Conservation (phyloP, 1,140 invertebrate genomes). For the Eueides isabella region DNA sequence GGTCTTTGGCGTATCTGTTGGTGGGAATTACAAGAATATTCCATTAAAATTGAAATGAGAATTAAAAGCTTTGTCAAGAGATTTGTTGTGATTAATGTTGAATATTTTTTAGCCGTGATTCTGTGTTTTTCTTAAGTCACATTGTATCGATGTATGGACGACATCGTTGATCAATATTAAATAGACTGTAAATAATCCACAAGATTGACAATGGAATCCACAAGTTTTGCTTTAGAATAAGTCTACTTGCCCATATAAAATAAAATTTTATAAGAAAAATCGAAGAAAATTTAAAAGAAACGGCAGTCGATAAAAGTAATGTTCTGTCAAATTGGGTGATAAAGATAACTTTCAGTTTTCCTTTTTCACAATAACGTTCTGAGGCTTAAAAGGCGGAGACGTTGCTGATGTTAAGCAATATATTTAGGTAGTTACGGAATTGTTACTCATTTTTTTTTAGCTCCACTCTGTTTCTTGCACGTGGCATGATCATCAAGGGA, state of each 20-base stretch:
- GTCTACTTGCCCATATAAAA: too few relatives aligned
- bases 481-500: too few relatives aligned
- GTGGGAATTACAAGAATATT: background rate
- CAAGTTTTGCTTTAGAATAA: too few relatives aligned
- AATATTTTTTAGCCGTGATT: background rate
- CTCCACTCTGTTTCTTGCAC: too few relatives aligned
- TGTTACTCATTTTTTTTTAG: too few relatives aligned
- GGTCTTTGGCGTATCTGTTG: background rate
- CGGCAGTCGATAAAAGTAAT: conserved; percentile 39
- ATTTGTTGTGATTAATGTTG: conserved; percentile 4
- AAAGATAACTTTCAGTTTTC: conserved; percentile 35
- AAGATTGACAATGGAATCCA: too few relatives aligned
- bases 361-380: conserved; percentile 34
- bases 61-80: background rate
- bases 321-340: conserved; percentile 43
- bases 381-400: conserved; percentile 33
- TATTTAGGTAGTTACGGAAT: background rate
- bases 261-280: background rate
- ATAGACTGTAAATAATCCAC: too few relatives aligned
- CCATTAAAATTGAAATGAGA: conserved; percentile 3
- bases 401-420: conserved; percentile 34
- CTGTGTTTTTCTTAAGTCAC: too few relatives aligned
- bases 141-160: too few relatives aligned
- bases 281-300: conserved; percentile 31
- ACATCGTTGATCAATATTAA: too few relatives aligned